These are phyloP conservation scores for Megathymus violae DNA, from an alignment of 1,140 invertebrate species.

Conservation along the genomic window DNA sequence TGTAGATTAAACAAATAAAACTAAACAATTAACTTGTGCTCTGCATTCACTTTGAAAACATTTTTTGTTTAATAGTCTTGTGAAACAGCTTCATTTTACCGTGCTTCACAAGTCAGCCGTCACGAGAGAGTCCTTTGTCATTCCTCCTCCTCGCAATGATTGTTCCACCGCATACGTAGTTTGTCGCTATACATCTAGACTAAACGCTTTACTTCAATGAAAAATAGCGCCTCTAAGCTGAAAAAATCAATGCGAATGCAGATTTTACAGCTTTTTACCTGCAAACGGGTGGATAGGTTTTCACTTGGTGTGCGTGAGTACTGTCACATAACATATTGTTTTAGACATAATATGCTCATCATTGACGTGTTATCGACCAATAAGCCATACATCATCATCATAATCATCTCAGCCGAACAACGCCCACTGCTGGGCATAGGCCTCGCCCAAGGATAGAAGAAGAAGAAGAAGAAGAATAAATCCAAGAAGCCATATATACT, in stretches of 20 bases:
- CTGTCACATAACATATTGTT: too few relatives aligned
- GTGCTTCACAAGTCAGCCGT: conserved; percentile 43
- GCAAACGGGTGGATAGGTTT: too few relatives aligned
- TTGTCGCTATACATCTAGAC: conserved; percentile 1
- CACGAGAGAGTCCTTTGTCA: conserved; percentile 68
- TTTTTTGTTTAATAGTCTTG: conserved; percentile 37
- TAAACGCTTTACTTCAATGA: not conserved
- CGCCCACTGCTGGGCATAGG: too few relatives aligned
- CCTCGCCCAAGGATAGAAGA: too few relatives aligned
- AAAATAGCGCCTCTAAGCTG: not conserved
- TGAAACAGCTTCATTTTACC: conserved; percentile 33
- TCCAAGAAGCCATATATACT: too few relatives aligned
- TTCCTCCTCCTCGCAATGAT: conserved; percentile 54
- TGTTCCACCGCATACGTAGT: conserved; percentile 45
- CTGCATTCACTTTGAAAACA: conserved; percentile 27
- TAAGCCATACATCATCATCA: too few relatives aligned
- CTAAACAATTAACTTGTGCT: not conserved
- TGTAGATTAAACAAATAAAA: not conserved
- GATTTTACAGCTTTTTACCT: conserved; percentile 5
- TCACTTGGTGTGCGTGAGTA: too few relatives aligned
- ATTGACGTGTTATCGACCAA: too few relatives aligned
- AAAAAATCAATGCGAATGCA: conserved; percentile 3
- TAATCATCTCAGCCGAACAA: too few relatives aligned
- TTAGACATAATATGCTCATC: too few relatives aligned
- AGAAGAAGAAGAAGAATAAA: too few relatives aligned